Base-by-base conservation (phyloP, 2,113 vertebrate species). In the Dipodomys spectabilis region DNA sequence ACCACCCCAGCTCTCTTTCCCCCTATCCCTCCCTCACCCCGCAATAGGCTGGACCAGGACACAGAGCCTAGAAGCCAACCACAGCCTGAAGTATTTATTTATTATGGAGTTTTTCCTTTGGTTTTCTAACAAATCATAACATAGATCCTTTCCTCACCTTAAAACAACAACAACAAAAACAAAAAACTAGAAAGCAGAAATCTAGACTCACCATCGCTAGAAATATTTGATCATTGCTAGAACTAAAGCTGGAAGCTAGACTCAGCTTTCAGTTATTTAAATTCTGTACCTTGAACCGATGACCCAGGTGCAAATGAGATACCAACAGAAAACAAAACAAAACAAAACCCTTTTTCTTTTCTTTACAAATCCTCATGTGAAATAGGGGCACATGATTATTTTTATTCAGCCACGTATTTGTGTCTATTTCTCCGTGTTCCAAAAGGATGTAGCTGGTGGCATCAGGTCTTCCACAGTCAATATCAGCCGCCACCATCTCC, bases 121-220 rank as follows among this genome's bases (percentile, higher is more conserved):
- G 64, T 1, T 69, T 68, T 45, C 39, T 28, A 7, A 49, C 19
- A 91, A 77, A 89, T 79, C 65, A 89, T 72, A 78, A 73, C 71
- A 57, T 60, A 22, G 25, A 86, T 60, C 18, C 73, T 82, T 86
- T 73, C 72, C 60, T 94, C 57, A 35, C 53, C 35, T 87, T 13
- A 82, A 75, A 95, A 79, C 44, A 25, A 73, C 84, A 8, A 15
- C 73, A 69, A 92, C 35, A 39, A n/a, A 74, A 62, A 32, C 69
- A 83, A 11, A 71, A 64, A 68, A 82, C 44, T 79, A 73, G 39
- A 77, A 90, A 57, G 90, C 90, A 44, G 44, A 92, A 53, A 69
- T 15, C 15, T 65, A 86, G 86, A 81, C 22, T 74, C 64, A 77
- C 16, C 35, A 81, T 44, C 88, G 30, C 1, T 39, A 67, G 92